Percentiles rank a stretch among this genome's conserved stretches.
Conservation (phyloP, 2,113 vertebrate genomes). For the Thryonomys swinderianus region DNA sequence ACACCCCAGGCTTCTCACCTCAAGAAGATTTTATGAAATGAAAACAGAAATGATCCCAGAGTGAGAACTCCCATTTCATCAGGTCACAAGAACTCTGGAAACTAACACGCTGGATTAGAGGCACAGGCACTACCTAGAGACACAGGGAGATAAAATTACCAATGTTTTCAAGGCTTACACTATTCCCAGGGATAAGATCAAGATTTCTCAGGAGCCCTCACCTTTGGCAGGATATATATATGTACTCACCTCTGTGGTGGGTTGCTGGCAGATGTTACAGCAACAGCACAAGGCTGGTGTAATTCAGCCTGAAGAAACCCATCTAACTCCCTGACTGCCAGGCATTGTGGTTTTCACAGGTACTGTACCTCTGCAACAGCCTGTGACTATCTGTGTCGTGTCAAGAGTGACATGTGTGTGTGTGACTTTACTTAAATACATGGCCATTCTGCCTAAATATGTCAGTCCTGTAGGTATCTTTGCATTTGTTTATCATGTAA, state of each 20-base stretch:
- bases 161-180: conserved; percentile 26
- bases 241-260: background rate
- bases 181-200: conserved; percentile 50
- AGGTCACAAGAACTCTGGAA: conserved; percentile 38
- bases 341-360: background rate
- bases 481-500: background rate
- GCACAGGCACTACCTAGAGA: background rate
- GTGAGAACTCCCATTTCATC: conserved; percentile 4
- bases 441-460: background rate
- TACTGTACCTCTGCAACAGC: background rate
- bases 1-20: background rate
- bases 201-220: background rate
- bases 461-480: background rate
- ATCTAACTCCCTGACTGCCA: background rate
- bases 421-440: background rate
- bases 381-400: background rate
- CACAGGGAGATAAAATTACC: background rate
- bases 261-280: background rate
- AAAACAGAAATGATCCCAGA: conserved; percentile 2
- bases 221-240: background rate
- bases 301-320: background rate
- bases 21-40: background rate
- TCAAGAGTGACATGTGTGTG: background rate
- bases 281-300: background rate
- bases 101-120: conserved; percentile 51